Evolutionary conservation across 2,797 vertebrate genomes (phyloP), one percentile per base, ranked within the genome.

Genomic region (Gymnothorax javanicus): DNA sequence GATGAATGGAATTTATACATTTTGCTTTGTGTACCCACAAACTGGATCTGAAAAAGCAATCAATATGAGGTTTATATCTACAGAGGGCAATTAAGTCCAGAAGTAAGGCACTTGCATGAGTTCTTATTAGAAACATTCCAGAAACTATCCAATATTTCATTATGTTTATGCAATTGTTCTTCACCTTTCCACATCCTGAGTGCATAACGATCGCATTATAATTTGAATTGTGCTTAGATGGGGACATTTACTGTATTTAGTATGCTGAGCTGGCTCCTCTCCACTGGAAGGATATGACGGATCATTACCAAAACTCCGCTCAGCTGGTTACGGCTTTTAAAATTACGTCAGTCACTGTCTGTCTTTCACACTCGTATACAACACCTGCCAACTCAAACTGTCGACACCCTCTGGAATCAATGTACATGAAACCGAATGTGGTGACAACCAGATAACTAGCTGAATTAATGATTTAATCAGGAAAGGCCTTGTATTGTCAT

Each of bases 281-380:
- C 52, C 56, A 7, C 17, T 56, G 77, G 17, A 50, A 23, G 50
- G 52, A 60, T 59, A 60, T 83, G 82, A 83, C 82, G 1, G 11
- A 52, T 83, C 20, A 60, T 60, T 83, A 83, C 50, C 56, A 23
- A 23, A 4, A 23, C 52, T 58, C 56, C 11, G 56, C 82, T 83
- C 25, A 83, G 79, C 7, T 58, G 56, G 79, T 82, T 57, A 52
- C 25, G 33, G 20, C n/a, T 0, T 57, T 82, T 60, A 86, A 27
- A 82, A 75, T 79, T 13, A 86, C 71, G 57, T 69, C 50, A 57
- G 60, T 69, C 85, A 86, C 69, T 23, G 23, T 82, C 7, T 60
- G 54, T 82, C 60, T 77, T 86, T 64, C 79, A 82, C 69, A 86
- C 69, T 82, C 25, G 67, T 71, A 52, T 50, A 56, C 17, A 79